Conservation (phyloP, 2,888 invertebrate genomes). For the Apocheima hispidaria region DNA sequence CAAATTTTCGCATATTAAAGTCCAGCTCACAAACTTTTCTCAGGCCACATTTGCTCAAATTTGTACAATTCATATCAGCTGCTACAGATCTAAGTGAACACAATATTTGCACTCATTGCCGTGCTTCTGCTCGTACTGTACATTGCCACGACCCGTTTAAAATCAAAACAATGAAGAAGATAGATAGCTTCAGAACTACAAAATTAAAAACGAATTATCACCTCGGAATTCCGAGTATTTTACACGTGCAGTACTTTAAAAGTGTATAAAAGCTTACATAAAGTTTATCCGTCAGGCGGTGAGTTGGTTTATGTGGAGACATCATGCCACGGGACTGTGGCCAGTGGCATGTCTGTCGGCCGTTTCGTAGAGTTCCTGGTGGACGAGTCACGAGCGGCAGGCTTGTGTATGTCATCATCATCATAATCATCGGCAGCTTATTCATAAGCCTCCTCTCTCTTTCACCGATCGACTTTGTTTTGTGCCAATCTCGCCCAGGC, state of each 20-base stretch:
- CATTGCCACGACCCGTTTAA: no score
- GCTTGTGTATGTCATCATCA: neutral
- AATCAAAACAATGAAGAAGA: neutral
- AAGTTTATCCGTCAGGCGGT: no score
- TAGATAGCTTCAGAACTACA: neutral
- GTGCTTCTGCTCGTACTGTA: neutral
- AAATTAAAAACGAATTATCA: neutral
- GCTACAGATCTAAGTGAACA: no score
- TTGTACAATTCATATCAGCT: no score
- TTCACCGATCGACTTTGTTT: no score
- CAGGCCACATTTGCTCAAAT: no score
- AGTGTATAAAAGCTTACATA: conserved; percentile 47
- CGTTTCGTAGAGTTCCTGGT: conserved; percentile 61
- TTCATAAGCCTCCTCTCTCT: no score
- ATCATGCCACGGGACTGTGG: conserved; percentile 58
- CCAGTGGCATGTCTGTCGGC: conserved; percentile 73
- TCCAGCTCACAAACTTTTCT: no score
- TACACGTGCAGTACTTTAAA: conserved; percentile 43
- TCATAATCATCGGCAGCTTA: no score
- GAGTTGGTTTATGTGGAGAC: conserved; percentile 55
- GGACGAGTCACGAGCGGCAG: conserved; percentile 46
- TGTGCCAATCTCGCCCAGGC: no score
- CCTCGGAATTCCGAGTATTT: neutral
- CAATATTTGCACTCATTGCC: no score
- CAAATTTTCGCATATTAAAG: no score